phyloP scores from a whole-genome alignment of 2,888 invertebrate genomes.

The Empis livida region DNA sequence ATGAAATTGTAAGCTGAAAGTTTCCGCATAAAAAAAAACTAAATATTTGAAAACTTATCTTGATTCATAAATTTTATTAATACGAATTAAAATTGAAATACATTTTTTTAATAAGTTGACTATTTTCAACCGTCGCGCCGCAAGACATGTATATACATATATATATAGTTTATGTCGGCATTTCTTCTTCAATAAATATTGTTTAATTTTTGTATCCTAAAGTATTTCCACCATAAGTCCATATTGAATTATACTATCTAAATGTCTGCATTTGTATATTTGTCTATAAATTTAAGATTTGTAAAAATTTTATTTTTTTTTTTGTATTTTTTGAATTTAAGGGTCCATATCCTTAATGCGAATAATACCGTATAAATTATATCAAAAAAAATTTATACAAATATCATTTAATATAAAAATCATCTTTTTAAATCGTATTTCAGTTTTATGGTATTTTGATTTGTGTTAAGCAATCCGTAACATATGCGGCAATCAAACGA shows the following conservation, averaged over 20 bases:
- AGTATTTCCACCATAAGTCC: too few relatives aligned
- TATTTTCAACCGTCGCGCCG: constrained; percentile 18
- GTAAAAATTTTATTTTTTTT: background rate
- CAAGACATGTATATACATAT: constrained; percentile 17
- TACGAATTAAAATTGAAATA: constrained; percentile 6
- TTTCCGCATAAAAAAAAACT: too few relatives aligned
- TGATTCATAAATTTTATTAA: too few relatives aligned
- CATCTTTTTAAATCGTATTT: too few relatives aligned
- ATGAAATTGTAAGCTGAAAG: too few relatives aligned
- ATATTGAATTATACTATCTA: constrained; percentile 3
- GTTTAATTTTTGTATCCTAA: constrained; percentile 2
- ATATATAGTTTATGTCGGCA: constrained; percentile 12
- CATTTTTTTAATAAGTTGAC: constrained; percentile 17
- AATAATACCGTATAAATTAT: background rate
- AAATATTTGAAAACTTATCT: too few relatives aligned
- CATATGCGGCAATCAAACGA: too few relatives aligned
- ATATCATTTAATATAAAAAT: too few relatives aligned
- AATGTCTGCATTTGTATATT: constrained; percentile 10
- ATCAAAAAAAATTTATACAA: constrained; percentile 1
- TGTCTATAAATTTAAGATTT: constrained; percentile 15
- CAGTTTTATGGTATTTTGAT: too few relatives aligned
- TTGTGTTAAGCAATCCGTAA: too few relatives aligned
- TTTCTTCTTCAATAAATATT: constrained; percentile 16
- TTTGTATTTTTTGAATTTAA: too few relatives aligned
- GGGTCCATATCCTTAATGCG: too few relatives aligned